Conservation (phyloP, 2,888 invertebrate genomes). For the Notocelia uddmanniana region DNA sequence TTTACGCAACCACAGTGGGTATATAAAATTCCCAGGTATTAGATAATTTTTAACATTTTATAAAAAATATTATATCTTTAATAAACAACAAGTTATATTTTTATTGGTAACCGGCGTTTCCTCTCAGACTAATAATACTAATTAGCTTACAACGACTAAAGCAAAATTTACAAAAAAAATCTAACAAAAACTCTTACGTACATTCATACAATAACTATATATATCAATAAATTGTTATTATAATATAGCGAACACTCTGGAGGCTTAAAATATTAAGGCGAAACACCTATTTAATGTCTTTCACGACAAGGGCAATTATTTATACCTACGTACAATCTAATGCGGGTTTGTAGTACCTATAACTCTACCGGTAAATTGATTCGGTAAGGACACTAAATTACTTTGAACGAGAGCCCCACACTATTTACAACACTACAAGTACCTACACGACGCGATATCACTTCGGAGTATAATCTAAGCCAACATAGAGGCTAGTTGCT, state of each 20-base stretch:
- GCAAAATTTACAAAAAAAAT: conserved; percentile 80
- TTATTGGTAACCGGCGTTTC: conserved; percentile 86
- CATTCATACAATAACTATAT: conserved; percentile 70
- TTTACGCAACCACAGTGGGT: conserved; percentile 76
- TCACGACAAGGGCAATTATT: conserved; percentile 70
- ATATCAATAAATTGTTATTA: conserved; percentile 63
- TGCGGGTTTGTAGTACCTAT: conserved; percentile 56
- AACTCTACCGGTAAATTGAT: conserved; percentile 80
- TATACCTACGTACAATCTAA: conserved; percentile 45
- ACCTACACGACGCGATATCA: conserved; percentile 75
- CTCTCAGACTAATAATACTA: conserved; percentile 85
- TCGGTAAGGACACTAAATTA: conserved; percentile 74
- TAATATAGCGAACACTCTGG: conserved; percentile 81
- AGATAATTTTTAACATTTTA: conserved; percentile 77
- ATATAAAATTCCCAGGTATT: conserved; percentile 69
- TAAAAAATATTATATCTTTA: conserved; percentile 77
- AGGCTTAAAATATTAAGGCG: conserved; percentile 64
- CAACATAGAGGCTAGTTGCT: conserved; percentile 61
- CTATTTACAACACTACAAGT: conserved; percentile 75
- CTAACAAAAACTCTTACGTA: conserved; percentile 70
- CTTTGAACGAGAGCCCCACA: conserved; percentile 68
- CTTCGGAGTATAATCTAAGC: conserved; percentile 70
- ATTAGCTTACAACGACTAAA: conserved; percentile 80
- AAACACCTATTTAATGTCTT: conserved; percentile 65
- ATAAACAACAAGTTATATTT: conserved; percentile 85